Conservation (phyloP, 2,888 invertebrate genomes). For the Horisme vitalbata region DNA sequence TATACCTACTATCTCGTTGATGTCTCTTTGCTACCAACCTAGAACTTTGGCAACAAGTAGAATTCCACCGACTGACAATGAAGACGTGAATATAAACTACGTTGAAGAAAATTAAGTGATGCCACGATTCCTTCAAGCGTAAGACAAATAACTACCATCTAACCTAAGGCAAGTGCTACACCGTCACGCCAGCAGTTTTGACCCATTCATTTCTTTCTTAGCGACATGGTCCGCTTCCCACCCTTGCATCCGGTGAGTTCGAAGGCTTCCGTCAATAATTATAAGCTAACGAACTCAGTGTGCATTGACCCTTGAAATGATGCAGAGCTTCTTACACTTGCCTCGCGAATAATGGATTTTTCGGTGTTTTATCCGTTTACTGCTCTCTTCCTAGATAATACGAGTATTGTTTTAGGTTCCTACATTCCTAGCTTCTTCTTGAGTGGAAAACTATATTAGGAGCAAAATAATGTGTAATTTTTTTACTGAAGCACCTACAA, state of each 20-base stretch:
- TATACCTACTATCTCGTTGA: no score
- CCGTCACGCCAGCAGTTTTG: slow-evolving; percentile 27
- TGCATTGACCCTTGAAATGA: slow-evolving; percentile 58
- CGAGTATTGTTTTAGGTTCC: no score
- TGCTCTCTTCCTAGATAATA: no score
- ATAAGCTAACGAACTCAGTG: slow-evolving; percentile 57
- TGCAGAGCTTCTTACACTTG: slow-evolving; percentile 27
- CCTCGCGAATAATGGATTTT: no score
- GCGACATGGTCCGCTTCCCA: slow-evolving; percentile 66
- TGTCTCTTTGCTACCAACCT: no score
- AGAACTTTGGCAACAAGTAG: no score
- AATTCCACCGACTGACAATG: no score
- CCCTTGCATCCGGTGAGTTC: slow-evolving; percentile 43
- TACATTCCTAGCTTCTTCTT: no score
- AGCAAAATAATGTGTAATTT: no score
- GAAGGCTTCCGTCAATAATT: slow-evolving; percentile 61
- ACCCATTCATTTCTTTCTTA: slow-evolving; percentile 38
- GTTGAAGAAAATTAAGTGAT: slow-evolving; percentile 4
- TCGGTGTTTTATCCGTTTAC: no score
- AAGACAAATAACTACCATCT: slow-evolving; percentile 2
- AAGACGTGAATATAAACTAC: background rate
- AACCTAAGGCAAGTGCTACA: slow-evolving; percentile 16
- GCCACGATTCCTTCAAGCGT: slow-evolving; percentile 10
- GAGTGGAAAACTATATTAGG: no score
- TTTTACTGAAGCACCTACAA: no score